Conservation (phyloP, 2,113 vertebrate species). For the Ondatra zibethicus region DNA sequence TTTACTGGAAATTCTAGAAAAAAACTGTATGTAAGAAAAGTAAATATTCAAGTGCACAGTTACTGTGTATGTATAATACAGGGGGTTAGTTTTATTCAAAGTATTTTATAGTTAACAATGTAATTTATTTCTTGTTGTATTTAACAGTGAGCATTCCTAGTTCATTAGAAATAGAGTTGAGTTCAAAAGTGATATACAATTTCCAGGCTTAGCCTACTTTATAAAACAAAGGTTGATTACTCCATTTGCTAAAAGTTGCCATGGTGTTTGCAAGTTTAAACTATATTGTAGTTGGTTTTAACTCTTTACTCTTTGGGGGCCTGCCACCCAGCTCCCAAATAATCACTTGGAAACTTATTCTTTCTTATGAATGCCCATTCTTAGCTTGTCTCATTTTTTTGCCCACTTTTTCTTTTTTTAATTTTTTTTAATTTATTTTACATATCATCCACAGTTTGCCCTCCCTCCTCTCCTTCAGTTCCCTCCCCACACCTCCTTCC, state of each 20-base stretch:
- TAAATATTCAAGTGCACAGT: not conserved
- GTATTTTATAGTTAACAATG: slow-evolving; percentile 4
- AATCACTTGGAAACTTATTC: too few species aligned
- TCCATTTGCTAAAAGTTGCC: not conserved
- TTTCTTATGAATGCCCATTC: too few species aligned
- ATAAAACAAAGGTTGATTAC: slow-evolving; percentile 17
- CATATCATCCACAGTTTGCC: too few species aligned
- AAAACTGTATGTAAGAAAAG: not conserved
- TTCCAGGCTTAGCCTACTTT: not conserved
- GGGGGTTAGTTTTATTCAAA: not conserved
- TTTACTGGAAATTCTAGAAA: slow-evolving; percentile 5
- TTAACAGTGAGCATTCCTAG: not conserved
- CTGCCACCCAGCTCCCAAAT: too few species aligned
- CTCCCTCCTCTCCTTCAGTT: too few species aligned
- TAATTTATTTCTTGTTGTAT: slow-evolving; percentile 7
- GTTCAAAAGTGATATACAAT: slow-evolving; percentile 13
- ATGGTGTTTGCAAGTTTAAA: slow-evolving; percentile 37
- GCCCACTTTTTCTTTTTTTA: too few species aligned
- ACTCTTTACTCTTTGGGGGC: too few species aligned
- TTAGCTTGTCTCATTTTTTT: too few species aligned
- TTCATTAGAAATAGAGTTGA: slow-evolving; percentile 43
- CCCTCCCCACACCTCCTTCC: too few species aligned
- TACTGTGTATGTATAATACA: not conserved
- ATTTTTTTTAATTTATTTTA: too few species aligned
- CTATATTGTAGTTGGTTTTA: not conserved